Conservation (phyloP, 2,113 vertebrate species). For the human (Homo sapiens) region DNA sequence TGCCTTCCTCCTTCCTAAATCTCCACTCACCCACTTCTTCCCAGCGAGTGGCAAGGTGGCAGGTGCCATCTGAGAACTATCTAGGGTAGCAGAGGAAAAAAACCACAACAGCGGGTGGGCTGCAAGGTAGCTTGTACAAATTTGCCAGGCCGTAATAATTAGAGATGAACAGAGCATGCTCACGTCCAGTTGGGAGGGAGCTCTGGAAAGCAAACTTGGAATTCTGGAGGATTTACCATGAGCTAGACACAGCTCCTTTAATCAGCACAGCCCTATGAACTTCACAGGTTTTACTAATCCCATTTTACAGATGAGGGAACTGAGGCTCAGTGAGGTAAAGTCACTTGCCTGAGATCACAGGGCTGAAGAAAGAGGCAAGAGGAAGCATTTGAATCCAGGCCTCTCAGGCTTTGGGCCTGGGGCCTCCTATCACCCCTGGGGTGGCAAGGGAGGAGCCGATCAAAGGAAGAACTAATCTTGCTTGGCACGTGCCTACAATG, state of each 20-base stretch:
- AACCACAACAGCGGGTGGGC: fast-evolving
- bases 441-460: not conserved
- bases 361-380: not conserved
- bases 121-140: not conserved
- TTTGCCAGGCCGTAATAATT: not conserved
- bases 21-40: not conserved
- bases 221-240: not conserved
- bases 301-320: not conserved
- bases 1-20: fast-evolving
- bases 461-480: not conserved
- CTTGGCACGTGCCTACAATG: not conserved
- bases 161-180: not conserved
- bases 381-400: not conserved
- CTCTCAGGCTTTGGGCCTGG: not conserved
- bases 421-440: not conserved
- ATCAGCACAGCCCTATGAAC: not conserved
- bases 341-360: not conserved
- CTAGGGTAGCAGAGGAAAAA: not conserved
- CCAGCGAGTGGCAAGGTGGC: not conserved
- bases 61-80: not conserved
- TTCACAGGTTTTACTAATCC: not conserved
- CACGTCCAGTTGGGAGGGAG: not conserved
- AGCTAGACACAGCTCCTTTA: not conserved
- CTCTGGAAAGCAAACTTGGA: not conserved
- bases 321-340: not conserved